Evolutionary conservation across 2,888 invertebrate genomes (phyloP).

Genomic region (Volucella inflata): DNA sequence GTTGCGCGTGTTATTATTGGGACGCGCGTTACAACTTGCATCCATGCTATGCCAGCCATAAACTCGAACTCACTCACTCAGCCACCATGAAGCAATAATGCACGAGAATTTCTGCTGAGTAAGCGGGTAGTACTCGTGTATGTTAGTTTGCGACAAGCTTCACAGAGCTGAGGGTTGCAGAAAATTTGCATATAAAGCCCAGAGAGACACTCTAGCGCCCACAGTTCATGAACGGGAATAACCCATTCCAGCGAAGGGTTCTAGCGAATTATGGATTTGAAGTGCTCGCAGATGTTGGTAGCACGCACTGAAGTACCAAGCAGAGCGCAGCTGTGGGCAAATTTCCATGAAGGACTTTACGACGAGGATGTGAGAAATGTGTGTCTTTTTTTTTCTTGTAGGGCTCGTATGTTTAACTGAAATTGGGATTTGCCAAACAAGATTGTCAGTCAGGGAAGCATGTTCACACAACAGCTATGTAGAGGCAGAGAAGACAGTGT

Average conservation of each 20-base stretch:
- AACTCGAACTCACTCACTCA: neutral
- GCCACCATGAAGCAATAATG: conserved; percentile 65
- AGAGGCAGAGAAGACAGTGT: too few species aligned
- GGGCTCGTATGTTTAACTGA: conserved; percentile 10
- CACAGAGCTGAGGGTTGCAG: conserved; percentile 34
- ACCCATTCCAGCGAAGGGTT: conserved; percentile 12
- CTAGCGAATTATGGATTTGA: conserved; percentile 62
- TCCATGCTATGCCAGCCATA: conserved; percentile 26
- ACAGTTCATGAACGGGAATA: conserved; percentile 31
- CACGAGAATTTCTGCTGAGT: conserved; percentile 43
- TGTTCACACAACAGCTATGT: neutral
- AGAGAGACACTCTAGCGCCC: neutral
- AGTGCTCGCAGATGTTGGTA: conserved; percentile 39
- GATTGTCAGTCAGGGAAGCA: conserved; percentile 4
- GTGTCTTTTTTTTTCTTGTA: conserved; percentile 4
- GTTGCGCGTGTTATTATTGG: conserved; percentile 39
- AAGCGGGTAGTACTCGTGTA: neutral
- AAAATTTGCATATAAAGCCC: conserved; percentile 51
- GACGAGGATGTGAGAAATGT: conserved; percentile 3
- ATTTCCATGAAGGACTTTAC: conserved; percentile 41
- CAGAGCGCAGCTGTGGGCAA: conserved; percentile 45
- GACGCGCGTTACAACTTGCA: neutral
- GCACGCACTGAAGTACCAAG: conserved; percentile 3
- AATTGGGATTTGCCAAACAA: conserved; percentile 16
- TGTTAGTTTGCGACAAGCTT: conserved; percentile 5